A percentile compares a stretch with the other conserved stretches of the same genome.
phyloP scores from a whole-genome alignment of 2,113 vertebrate species.

The Smithornis capensis region DNA sequence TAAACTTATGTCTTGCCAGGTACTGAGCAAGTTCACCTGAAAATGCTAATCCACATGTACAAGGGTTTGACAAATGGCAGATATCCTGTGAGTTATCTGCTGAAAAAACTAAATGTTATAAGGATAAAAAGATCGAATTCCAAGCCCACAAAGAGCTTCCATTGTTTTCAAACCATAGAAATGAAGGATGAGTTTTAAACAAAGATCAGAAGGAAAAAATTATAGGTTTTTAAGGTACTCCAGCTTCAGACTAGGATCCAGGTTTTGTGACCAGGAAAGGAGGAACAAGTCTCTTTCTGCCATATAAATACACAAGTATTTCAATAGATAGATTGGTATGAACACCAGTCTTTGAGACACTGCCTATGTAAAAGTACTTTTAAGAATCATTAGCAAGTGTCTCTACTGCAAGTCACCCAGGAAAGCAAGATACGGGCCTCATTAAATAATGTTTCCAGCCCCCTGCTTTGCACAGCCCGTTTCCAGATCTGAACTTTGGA shows the following conservation, averaged over 20 bases:
- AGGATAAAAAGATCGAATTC: neutral
- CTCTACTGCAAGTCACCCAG: neutral
- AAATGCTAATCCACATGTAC: neutral
- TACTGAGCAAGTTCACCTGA: neutral
- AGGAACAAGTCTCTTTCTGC: neutral
- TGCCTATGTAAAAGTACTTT: neutral
- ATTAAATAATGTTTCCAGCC: neutral
- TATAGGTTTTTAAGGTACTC: neutral
- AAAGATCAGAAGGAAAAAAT: neutral
- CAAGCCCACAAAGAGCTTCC: neutral
- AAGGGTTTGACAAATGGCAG: neutral
- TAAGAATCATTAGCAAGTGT: neutral
- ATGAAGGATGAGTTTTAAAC: neutral
- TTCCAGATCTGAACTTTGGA: slow-evolving; percentile 52
- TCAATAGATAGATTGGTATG: neutral
- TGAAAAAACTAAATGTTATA: neutral
- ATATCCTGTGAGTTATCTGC: neutral
- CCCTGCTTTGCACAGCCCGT: neutral
- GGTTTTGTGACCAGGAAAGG: neutral
- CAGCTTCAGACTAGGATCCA: neutral
- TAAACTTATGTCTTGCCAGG: neutral
- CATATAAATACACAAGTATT: neutral
- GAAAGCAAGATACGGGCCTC: neutral
- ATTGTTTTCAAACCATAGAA: neutral
- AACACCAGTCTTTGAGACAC: neutral